Base-by-base conservation (phyloP, 2,113 vertebrate species). In the Copsychus sechellarum region DNA sequence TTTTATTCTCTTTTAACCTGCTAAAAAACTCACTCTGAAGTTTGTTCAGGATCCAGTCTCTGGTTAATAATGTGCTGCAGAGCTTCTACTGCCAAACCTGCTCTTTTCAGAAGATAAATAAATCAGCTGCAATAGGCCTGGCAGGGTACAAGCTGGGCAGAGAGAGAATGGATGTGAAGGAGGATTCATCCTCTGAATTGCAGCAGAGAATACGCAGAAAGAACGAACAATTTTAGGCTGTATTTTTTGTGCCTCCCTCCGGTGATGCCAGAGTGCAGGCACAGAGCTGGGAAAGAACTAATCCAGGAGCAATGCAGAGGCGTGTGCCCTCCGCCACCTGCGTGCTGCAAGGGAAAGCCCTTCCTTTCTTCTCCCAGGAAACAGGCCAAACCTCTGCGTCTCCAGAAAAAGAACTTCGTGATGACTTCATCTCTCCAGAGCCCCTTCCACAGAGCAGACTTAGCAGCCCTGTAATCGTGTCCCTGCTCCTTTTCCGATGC, bases 371-470 rank as follows among this genome's bases (percentile, higher is more conserved):
- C 61, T 79, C 58, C 42, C 76, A 88, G 83, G 78, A 81, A 92
- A 81, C 31, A 3, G 53, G 83, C 90, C 90, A 93, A 91, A 82
- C 90, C 74, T 54, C 83, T 5, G 0, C 1, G 0, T 43, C 77
- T 85, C 95, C 71, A 50, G 12, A 83, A 90, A 95, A 95, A 94
- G 82, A 86, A 53, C 53, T 81, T 56, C 5, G 40, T 0, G 1
- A 78, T 93, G 86, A 92, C 94, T 91, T 93, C 76, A 93, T 84
- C 92, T 56, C 91, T 80, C 70, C 78, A 38, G 54, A 85, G 82
- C 56, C 64, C 64, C 48, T 67, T 78, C 51, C 64, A 25, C 71
- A 73, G 67, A 80, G 72, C 69, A 29, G 51, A 38, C 80, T 74
- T 21, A n/a, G 64, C 87, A 93, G 88, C 92, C 71, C 87, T 92